phyloP scores from a whole-genome alignment of 1,140 invertebrate genomes.

The Proctacanthus coquilletti region DNA sequence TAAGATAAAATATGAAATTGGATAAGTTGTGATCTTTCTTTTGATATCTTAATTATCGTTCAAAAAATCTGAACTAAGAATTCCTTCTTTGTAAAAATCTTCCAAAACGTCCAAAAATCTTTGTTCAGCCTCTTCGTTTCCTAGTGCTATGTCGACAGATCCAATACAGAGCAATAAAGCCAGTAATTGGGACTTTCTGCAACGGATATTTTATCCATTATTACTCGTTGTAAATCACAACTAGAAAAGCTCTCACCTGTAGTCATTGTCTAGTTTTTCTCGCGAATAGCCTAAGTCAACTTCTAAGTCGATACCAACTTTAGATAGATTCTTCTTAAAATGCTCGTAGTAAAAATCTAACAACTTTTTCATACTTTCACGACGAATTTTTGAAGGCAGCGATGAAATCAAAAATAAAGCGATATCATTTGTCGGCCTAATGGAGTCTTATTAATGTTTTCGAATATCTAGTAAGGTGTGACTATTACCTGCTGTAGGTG shows the following conservation, averaged over 20 bases:
- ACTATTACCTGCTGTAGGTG: constrained; percentile 41
- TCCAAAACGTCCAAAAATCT: constrained; percentile 38
- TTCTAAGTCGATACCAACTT: constrained; percentile 41
- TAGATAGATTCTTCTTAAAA: constrained; percentile 36
- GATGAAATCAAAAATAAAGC: constrained; percentile 64
- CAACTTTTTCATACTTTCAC: constrained; percentile 39
- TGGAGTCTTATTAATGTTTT: neutral
- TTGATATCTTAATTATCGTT: no score
- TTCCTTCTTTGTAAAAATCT: constrained; percentile 41
- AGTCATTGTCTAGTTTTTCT: constrained; percentile 42
- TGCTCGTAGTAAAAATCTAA: constrained; percentile 53
- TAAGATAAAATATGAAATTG: no score
- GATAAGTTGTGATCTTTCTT: no score
- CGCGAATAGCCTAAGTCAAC: constrained; percentile 38
- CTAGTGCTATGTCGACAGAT: constrained; percentile 57
- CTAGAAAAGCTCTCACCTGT: constrained; percentile 30
- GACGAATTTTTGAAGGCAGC: constrained; percentile 48
- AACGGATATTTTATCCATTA: neutral
- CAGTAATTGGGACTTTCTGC: constrained; percentile 41
- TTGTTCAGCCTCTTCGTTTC: constrained; percentile 50
- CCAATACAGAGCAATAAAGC: constrained; percentile 62
- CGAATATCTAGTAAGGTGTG: neutral
- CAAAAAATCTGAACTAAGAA: constrained; percentile 20
- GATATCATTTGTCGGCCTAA: constrained; percentile 56
- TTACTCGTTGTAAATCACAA: neutral